A percentile compares a stretch with the other conserved stretches of the same genome.
Conservation (phyloP, 2,113 vertebrate species). For the Numida meleagris region DNA sequence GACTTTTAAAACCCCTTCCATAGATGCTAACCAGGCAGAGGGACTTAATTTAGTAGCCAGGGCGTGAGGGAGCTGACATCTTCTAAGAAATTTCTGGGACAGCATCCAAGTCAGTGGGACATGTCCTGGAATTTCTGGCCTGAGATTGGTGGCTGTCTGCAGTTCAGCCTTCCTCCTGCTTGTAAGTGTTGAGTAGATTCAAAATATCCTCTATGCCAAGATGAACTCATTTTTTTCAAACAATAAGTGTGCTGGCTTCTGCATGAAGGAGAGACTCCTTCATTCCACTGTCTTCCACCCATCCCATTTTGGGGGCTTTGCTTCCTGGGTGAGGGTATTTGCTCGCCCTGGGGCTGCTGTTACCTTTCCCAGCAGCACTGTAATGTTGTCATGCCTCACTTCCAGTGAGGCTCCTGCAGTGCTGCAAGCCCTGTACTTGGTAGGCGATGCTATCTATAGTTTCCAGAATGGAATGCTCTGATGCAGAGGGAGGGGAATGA, state of each 20-base stretch:
- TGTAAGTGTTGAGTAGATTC: background rate
- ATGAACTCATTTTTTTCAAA: background rate
- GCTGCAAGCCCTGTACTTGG: background rate
- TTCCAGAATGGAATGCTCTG: background rate
- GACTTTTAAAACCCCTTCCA: background rate
- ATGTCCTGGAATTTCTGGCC: background rate
- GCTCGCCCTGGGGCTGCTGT: background rate
- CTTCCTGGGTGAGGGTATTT: background rate
- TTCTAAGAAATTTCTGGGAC: background rate
- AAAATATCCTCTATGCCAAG: background rate
- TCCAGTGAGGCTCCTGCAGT: background rate
- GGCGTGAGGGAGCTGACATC: background rate
- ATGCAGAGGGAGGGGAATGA: background rate
- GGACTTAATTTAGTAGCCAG: background rate
- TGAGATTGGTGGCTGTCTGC: background rate
- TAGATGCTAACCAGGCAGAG: background rate
- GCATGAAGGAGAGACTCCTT: background rate
- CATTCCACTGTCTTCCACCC: background rate
- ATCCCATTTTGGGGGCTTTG: background rate
- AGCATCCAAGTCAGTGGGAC: background rate
- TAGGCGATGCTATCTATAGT: accelerated
- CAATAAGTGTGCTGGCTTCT: background rate
- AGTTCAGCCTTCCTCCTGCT: background rate
- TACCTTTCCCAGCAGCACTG: background rate
- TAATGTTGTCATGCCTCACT: background rate